Percentiles rank a stretch among this genome's conserved stretches.
These are phyloP conservation scores for Brachionus plicatilis DNA, from an alignment of 1,140 invertebrate species.

Conservation along the genomic window DNA sequence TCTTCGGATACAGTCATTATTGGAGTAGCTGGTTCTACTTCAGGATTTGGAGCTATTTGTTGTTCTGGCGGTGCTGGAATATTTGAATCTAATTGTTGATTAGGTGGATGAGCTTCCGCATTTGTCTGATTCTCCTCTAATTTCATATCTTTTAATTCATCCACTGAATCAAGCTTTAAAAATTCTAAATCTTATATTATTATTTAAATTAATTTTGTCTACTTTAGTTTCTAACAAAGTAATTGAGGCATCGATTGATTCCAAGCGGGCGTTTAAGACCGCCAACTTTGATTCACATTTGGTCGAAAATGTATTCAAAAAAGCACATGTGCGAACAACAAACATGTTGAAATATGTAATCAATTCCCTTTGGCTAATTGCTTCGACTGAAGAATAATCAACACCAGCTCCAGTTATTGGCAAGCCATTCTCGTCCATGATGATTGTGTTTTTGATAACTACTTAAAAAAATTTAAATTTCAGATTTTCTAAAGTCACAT, in stretches of 20 bases:
- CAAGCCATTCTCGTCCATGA: slow-evolving; percentile 38
- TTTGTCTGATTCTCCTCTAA: neutral
- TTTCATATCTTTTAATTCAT: slow-evolving; percentile 36
- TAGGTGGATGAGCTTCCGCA: neutral
- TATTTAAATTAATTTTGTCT: neutral
- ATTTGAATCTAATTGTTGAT: neutral
- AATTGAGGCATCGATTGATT: slow-evolving; percentile 11
- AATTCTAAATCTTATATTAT: neutral
- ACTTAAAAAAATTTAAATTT: neutral
- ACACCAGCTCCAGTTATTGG: slow-evolving; percentile 38
- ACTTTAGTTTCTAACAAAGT: slow-evolving; percentile 34
- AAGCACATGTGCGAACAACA: slow-evolving; percentile 6
- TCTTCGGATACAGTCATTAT: slow-evolving; percentile 26
- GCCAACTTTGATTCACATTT: slow-evolving; percentile 33
- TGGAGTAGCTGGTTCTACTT: neutral
- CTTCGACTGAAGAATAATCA: slow-evolving; percentile 33
- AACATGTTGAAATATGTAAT: slow-evolving; percentile 36
- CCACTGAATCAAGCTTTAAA: slow-evolving; percentile 10
- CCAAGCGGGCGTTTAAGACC: neutral
- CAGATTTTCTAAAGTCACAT: neutral
- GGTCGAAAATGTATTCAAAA: slow-evolving; percentile 30
- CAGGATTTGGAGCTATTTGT: neutral
- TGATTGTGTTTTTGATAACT: neutral
- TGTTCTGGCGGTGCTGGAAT: neutral
- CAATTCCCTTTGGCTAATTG: slow-evolving; percentile 24